These are phyloP conservation scores for Bombyx huttoni DNA, from an alignment of 2,888 invertebrate genomes.

Conservation along the genomic window DNA sequence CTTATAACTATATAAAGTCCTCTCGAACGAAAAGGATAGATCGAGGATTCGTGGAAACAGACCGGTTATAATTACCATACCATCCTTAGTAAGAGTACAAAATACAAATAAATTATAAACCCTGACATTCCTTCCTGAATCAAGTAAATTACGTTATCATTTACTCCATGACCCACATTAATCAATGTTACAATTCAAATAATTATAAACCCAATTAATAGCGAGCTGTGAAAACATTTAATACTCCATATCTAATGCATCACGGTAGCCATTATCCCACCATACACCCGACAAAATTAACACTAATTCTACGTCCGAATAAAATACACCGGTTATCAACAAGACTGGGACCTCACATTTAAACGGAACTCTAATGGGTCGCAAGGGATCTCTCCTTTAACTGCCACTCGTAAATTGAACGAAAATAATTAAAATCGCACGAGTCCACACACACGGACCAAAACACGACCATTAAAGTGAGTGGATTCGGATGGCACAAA, in stretches of 20 bases:
- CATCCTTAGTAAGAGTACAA: too few species aligned
- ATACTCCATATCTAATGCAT: conserved; percentile 33
- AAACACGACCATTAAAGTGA: conserved; percentile 61
- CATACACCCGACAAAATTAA: conserved; percentile 34
- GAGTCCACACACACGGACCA: conserved; percentile 47
- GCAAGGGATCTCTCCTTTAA: conserved; percentile 62
- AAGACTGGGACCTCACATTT: conserved; percentile 51
- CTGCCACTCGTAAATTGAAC: conserved; percentile 69
- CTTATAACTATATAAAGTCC: too few species aligned
- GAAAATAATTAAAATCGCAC: conserved; percentile 71
- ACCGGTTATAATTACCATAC: too few species aligned
- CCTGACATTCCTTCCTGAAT: neutral
- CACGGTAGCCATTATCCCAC: conserved; percentile 30
- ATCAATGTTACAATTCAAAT: neutral
- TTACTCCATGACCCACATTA: neutral
- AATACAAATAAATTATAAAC: neutral
- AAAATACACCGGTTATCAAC: conserved; percentile 65
- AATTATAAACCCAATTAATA: conserved; percentile 5
- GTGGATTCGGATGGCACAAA: conserved; percentile 45
- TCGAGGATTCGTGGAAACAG: too few species aligned
- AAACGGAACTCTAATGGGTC: conserved; percentile 53
- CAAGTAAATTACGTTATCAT: neutral
- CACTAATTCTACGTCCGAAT: conserved; percentile 49
- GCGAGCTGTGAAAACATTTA: conserved; percentile 13
- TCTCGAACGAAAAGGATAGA: too few species aligned